Base-by-base conservation (phyloP, 2,113 vertebrate species). In the Oryzias woworae region DNA sequence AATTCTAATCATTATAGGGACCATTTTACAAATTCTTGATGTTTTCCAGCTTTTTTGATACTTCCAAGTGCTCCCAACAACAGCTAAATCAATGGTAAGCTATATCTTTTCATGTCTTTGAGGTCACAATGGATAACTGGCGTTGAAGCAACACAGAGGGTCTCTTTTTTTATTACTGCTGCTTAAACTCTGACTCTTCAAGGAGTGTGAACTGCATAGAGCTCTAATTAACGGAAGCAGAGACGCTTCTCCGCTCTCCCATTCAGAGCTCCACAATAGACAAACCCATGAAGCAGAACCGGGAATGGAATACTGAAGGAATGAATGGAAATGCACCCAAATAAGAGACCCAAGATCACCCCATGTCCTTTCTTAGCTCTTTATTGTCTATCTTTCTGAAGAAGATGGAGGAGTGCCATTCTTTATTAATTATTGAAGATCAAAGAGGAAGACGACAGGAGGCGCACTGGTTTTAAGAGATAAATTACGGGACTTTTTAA, bases 161-260 rank as follows among this genome's bases (percentile, higher is more conserved):
- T 72, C 74, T 66, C 51, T 62, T 83, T 69, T 69, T 62, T 62
- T 48, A 17, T 10, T 16, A 16, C 51, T 18, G 18, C 66, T 79
- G 66, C 73, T 83, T 82, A 76, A 77, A 89, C 73, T 72, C 85
- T 90, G 87, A 90, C 86, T 88, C 85, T 71, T 84, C 70, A 64
- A 87, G 87, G 85, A 91, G 88, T 87, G 81, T 91, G 92, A 92
- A 85, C 90, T 73, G 75, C 74, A 69, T 77, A 77, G 75, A 78
- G 81, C 75, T 88, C 90, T 93, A 94, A 94, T 95, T 94, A 94
- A 93, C 91, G 89, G 92, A 80, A 80, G 75, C 86, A 78, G 88
- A 84, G 82, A 80, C 59, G 82, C 83, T 88, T 81, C 87, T 92
- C 83, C 86, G 84, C 87, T 82, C 85, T 82, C 67, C 89, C 87